These are phyloP conservation scores for Gavia stellata DNA, from an alignment of 2,113 vertebrate genomes.

Conservation along the genomic window DNA sequence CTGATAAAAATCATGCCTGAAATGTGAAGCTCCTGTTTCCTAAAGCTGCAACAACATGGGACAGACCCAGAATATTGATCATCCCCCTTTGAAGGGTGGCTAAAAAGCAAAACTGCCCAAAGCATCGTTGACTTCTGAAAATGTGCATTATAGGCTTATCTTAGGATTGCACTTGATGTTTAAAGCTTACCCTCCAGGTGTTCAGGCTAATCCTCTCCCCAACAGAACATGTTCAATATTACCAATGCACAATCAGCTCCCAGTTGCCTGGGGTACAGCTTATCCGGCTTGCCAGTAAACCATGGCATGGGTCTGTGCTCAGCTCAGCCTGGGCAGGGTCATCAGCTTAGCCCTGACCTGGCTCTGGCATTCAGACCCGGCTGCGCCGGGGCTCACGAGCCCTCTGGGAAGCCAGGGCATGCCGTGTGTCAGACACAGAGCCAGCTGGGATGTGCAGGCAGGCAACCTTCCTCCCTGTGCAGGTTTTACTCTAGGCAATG, in stretches of 20 bases:
- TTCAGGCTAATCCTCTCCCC: background rate
- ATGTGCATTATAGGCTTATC: background rate
- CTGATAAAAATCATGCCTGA: background rate
- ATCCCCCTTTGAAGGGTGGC: background rate
- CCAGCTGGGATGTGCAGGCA: background rate
- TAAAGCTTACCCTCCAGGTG: background rate
- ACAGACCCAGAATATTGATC: background rate
- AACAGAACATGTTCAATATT: background rate
- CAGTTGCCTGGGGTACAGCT: background rate
- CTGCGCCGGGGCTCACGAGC: background rate
- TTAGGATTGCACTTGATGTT: background rate
- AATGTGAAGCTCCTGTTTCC: background rate
- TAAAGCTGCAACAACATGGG: background rate
- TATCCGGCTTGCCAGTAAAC: accelerated
- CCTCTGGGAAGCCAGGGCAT: background rate
- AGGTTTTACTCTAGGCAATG: background rate
- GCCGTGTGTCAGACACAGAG: accelerated
- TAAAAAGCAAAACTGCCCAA: background rate
- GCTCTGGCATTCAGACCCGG: too few species aligned
- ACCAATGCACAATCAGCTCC: background rate
- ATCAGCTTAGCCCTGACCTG: background rate
- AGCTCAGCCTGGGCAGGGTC: background rate
- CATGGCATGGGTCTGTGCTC: accelerated
- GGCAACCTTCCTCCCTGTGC: background rate
- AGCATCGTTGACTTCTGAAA: background rate